phyloP scores from a whole-genome alignment of 2,888 invertebrate genomes.

The Drosophila borborema region DNA sequence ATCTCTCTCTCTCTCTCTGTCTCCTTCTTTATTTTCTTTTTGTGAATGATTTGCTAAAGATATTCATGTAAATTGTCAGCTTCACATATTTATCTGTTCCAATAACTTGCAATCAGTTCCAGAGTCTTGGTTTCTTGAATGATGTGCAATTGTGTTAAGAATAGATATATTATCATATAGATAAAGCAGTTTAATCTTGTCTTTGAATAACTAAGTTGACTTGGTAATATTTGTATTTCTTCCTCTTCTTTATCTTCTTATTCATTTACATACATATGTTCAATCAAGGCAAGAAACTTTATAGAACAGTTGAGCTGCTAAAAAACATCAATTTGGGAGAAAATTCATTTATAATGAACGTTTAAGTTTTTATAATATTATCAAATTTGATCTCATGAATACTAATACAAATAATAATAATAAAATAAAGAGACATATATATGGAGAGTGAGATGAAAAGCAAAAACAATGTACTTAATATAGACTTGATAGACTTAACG shows the following conservation, averaged over 20 bases:
- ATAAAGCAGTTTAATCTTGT: not conserved
- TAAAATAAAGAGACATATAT: too few relatives aligned
- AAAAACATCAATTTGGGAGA: not conserved
- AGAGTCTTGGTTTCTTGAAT: not conserved
- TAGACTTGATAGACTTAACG: too few relatives aligned
- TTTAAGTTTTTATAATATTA: not conserved
- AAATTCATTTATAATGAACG: not conserved
- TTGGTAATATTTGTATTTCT: too few relatives aligned
- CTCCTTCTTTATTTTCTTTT: too few relatives aligned
- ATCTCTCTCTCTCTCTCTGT: not conserved
- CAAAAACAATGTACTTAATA: too few relatives aligned
- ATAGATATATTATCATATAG: not conserved
- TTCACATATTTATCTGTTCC: not conserved
- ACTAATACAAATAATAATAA: too few relatives aligned
- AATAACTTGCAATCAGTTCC: not conserved
- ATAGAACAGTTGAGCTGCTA: not conserved
- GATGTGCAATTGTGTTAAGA: not conserved
- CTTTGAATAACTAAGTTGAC: not conserved
- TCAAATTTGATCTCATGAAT: too few relatives aligned
- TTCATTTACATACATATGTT: not conserved
- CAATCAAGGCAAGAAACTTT: not conserved
- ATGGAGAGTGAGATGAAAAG: too few relatives aligned
- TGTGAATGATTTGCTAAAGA: not conserved
- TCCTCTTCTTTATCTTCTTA: too few relatives aligned
- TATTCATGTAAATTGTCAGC: conserved; percentile 6